A percentile compares a stretch with the other conserved stretches of the same genome.
These are phyloP conservation scores for Bradypodion ventrale DNA, from an alignment of 2,797 vertebrate genomes.

Conservation along the genomic window DNA sequence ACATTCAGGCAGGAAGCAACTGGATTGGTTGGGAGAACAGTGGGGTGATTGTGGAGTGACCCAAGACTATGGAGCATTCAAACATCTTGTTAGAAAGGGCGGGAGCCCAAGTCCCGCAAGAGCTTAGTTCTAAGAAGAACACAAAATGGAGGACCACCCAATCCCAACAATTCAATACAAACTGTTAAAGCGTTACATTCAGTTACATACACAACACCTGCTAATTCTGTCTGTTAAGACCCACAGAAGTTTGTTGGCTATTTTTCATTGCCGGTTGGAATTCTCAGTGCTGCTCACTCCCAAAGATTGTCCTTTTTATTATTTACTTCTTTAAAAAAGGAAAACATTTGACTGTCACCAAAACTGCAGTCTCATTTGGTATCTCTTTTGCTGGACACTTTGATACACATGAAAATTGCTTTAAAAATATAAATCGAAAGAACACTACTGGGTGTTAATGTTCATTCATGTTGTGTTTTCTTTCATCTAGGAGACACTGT, in stretches of 20 bases:
- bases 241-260: not conserved
- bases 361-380: not conserved
- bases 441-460: not conserved
- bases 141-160: too few relatives aligned
- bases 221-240: not conserved
- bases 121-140: too few relatives aligned
- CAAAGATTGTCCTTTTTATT: not conserved
- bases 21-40: too few relatives aligned
- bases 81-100: too few relatives aligned
- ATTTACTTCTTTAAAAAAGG: not conserved
- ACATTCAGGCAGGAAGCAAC: too few relatives aligned
- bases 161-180: too few relatives aligned
- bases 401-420: conserved; percentile 29
- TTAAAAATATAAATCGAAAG: conserved; percentile 23
- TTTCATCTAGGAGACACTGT: conserved; percentile 13
- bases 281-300: not conserved
- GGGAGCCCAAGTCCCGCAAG: too few relatives aligned
- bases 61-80: too few relatives aligned
- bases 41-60: too few relatives aligned
- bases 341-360: not conserved
- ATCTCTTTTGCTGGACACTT: not conserved
- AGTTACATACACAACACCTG: too few relatives aligned
- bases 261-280: not conserved
- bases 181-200: too few relatives aligned
- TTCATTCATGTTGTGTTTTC: not conserved